Evolutionary conservation across 2,797 vertebrate species (phyloP).

Genomic region (Helostoma temminkii): DNA sequence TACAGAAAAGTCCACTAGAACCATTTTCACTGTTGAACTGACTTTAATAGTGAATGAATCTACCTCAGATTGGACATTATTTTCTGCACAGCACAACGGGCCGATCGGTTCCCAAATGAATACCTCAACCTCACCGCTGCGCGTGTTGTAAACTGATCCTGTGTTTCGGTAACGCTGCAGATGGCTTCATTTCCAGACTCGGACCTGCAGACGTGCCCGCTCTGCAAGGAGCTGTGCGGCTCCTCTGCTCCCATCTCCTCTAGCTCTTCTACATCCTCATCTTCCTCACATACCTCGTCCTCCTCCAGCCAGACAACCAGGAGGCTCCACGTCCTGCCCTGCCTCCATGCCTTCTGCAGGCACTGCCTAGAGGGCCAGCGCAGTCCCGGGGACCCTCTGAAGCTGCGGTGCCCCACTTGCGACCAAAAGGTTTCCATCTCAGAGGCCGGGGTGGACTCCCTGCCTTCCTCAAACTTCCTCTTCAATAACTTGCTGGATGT

Average conservation of each 20-base stretch:
- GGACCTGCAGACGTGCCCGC: conserved; percentile 92
- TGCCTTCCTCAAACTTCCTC: conserved; percentile 93
- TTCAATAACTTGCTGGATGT: conserved; percentile 94
- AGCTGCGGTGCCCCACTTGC: conserved; percentile 92
- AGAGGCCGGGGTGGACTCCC: conserved; percentile 92
- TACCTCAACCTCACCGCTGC: conserved; percentile 55
- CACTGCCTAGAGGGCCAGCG: conserved; percentile 91
- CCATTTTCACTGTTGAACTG: conserved; percentile 48
- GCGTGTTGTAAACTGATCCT: conserved; percentile 63
- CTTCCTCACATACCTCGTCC: conserved; percentile 90
- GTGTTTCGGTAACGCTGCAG: conserved; percentile 69
- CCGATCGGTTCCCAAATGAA: conserved; percentile 57
- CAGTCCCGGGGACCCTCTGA: conserved; percentile 87
- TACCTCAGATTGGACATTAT: conserved; percentile 69
- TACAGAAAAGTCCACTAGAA: conserved; percentile 30
- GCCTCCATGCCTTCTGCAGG: conserved; percentile 93
- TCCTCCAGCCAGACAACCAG: conserved; percentile 87
- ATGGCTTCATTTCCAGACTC: conserved; percentile 93
- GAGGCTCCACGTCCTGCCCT: conserved; percentile 92
- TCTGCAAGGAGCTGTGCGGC: conserved; percentile 94
- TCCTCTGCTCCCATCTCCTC: conserved; percentile 90
- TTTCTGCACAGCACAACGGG: conserved; percentile 31
- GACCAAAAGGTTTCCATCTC: conserved; percentile 93
- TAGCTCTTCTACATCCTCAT: conserved; percentile 91
- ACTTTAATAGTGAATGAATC: conserved; percentile 66